A percentile compares a stretch with the other conserved stretches of the same genome.
Conservation (phyloP, 1,140 invertebrate genomes). For the Oryzaephilus surinamensis region DNA sequence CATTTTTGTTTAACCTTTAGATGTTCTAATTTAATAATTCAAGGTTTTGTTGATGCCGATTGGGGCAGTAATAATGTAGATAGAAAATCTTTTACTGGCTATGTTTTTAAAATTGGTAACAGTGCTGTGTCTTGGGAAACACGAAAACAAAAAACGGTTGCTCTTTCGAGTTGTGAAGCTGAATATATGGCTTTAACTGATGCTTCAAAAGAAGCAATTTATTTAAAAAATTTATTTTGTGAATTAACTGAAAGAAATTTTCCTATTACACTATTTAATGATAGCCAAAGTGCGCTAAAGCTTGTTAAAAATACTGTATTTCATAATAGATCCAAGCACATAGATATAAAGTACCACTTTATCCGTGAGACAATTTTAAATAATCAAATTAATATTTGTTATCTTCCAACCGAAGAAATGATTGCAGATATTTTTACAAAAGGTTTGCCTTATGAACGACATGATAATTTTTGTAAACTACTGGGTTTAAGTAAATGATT, state of each 20-base stretch:
- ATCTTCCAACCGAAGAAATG: too few species aligned
- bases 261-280: constrained; percentile 12
- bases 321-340: constrained; percentile 27
- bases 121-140: constrained; percentile 30
- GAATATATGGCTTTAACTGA: constrained; percentile 33
- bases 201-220: constrained; percentile 23
- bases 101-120: constrained; percentile 29
- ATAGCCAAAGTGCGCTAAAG: constrained; percentile 21
- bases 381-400: too few species aligned
- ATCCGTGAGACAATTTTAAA: too few species aligned
- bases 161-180: constrained; percentile 33
- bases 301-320: constrained; percentile 17
- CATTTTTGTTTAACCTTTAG: constrained; percentile 20
- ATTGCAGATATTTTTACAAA: too few species aligned
- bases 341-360: too few species aligned
- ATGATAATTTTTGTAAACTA: too few species aligned
- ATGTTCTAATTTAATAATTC: too few species aligned
- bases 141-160: constrained; percentile 29
- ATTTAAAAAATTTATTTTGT: constrained; percentile 12
- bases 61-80: constrained; percentile 24
- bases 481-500: too few species aligned
- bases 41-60: too few species aligned
- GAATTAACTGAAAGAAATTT: constrained; percentile 9
- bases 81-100: constrained; percentile 33
- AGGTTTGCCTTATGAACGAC: too few species aligned